Evolutionary conservation across 2,888 invertebrate genomes (phyloP).

Genomic region (Drosophila glabriapex): DNA sequence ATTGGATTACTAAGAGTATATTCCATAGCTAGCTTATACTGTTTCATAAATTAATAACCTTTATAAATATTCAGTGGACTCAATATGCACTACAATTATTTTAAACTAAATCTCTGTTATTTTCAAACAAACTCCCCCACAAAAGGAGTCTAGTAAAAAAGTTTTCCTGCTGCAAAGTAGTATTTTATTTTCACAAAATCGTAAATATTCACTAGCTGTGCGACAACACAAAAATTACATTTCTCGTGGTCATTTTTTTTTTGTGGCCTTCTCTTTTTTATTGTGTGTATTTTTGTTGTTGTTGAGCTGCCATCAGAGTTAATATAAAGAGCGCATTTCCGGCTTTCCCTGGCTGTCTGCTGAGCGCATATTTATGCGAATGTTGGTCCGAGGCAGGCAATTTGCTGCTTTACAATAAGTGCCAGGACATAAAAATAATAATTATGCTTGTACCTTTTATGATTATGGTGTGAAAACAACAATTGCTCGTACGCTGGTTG

Average conservation of each 20-base stretch:
- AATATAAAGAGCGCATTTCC: conserved; percentile 45
- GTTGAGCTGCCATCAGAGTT: conserved; percentile 39
- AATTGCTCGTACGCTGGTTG: conserved; percentile 59
- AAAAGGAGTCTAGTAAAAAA: conserved; percentile 1
- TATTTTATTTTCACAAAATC: conserved; percentile 44
- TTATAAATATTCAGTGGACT: background rate
- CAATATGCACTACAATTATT: background rate
- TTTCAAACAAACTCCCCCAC: background rate
- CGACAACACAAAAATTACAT: conserved; percentile 57
- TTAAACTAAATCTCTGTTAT: conserved; percentile 26
- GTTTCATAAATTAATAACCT: background rate
- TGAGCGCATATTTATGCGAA: conserved; percentile 58
- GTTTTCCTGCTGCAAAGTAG: conserved; percentile 15
- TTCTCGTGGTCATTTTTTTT: conserved; percentile 51
- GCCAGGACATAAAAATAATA: conserved; percentile 82
- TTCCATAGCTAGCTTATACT: background rate
- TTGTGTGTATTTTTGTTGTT: background rate
- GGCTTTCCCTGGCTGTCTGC: conserved; percentile 22
- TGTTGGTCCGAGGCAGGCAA: conserved; percentile 73
- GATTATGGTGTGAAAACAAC: conserved; percentile 82
- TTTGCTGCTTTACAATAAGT: conserved; percentile 81
- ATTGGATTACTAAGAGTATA: background rate
- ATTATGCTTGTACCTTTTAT: conserved; percentile 82
- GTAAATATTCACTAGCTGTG: conserved; percentile 71
- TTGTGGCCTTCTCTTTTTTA: background rate